Conservation (phyloP, 2,113 vertebrate species). For the Bufo gargarizans region DNA sequence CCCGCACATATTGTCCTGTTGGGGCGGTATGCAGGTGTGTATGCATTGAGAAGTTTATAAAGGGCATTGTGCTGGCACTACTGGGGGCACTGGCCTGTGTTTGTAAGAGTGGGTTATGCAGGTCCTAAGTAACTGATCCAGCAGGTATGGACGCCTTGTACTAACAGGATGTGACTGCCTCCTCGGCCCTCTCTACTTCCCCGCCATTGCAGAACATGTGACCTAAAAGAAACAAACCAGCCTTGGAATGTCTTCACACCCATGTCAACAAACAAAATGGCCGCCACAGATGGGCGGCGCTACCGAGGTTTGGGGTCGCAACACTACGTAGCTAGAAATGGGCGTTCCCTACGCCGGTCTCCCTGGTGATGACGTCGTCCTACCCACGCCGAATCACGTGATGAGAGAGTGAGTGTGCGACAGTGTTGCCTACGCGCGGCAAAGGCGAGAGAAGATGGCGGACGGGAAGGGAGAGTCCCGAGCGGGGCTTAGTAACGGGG, state of each 20-base stretch:
- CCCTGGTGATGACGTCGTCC: conserved; percentile 54
- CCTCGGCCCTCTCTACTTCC: too few species aligned
- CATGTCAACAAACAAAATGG: conserved; percentile 52
- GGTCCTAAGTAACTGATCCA: too few species aligned
- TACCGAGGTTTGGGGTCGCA: background rate
- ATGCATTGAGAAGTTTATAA: too few species aligned
- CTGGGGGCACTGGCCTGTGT: too few species aligned
- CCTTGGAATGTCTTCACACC: too few species aligned
- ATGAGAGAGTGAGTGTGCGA: conserved; percentile 51
- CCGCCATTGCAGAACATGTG: background rate
- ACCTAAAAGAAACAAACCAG: background rate
- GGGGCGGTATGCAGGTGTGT: too few species aligned
- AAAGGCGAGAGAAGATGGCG: conserved; percentile 59
- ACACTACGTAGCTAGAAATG: background rate
- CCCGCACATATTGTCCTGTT: too few species aligned
- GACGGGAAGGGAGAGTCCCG: conserved; percentile 59
- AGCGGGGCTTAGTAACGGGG: conserved; percentile 40
- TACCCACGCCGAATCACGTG: conserved; percentile 55
- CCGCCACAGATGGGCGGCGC: background rate
- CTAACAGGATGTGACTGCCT: too few species aligned
- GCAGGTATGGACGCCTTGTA: too few species aligned
- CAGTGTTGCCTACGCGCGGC: conserved; percentile 58
- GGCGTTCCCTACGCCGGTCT: conserved; percentile 47
- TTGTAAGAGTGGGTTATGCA: too few species aligned
- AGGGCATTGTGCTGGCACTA: too few species aligned